These are phyloP conservation scores for Periparus ater DNA, from an alignment of 2,797 vertebrate species.

Conservation along the genomic window DNA sequence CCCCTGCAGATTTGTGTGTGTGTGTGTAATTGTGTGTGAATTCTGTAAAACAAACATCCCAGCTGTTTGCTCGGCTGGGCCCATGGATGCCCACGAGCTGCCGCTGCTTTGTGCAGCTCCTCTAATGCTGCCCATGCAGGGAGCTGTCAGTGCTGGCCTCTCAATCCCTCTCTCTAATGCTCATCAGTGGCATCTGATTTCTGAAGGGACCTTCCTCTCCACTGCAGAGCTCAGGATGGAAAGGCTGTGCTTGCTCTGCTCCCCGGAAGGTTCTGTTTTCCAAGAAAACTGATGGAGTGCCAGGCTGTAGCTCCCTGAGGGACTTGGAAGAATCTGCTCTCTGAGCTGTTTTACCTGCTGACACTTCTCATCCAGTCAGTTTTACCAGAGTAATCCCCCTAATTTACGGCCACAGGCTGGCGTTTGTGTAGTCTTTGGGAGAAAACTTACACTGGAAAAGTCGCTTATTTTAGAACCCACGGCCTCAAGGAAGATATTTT, in stretches of 20 bases:
- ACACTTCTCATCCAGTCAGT: neutral
- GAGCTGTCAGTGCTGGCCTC: neutral
- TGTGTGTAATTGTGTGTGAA: neutral
- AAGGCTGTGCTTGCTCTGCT: neutral
- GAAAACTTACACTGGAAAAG: slow-evolving; percentile 53
- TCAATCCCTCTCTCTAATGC: neutral
- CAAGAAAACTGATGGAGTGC: neutral
- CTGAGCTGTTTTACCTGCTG: slow-evolving; percentile 16
- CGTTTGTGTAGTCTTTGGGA: slow-evolving; percentile 44
- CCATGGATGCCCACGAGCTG: neutral
- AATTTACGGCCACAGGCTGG: slow-evolving; percentile 3
- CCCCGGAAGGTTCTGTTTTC: neutral
- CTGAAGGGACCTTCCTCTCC: neutral
- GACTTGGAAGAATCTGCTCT: neutral
- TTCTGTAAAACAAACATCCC: neutral
- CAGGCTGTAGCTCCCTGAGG: neutral
- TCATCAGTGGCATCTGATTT: neutral
- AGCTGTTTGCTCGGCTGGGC: neutral
- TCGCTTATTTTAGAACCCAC: slow-evolving; percentile 68
- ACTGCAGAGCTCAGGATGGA: accelerated
- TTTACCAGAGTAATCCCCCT: slow-evolving; percentile 1
- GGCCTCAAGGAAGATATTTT: slow-evolving; percentile 58
- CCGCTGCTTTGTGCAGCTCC: neutral
- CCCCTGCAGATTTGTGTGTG: neutral
- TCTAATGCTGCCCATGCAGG: neutral